phyloP scores from a whole-genome alignment of 1,140 invertebrate genomes.

The Polypedilum pembai region DNA sequence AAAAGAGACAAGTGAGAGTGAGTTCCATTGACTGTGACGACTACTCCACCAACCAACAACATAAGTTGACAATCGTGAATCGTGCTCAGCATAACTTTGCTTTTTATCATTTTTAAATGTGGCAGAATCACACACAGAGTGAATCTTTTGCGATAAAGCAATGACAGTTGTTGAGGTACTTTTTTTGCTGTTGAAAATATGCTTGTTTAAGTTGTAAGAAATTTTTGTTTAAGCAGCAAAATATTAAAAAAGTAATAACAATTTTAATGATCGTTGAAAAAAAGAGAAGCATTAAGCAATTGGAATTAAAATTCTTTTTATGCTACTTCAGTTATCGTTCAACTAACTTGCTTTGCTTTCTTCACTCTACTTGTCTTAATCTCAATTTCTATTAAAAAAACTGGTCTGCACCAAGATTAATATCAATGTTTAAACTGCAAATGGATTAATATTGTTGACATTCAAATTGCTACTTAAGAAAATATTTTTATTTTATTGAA shows the following conservation, averaged over 20 bases:
- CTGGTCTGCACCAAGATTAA: too few relatives aligned
- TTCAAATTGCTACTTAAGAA: too few relatives aligned
- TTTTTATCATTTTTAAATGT: conserved; percentile 13
- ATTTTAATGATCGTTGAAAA: not conserved
- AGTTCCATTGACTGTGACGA: too few relatives aligned
- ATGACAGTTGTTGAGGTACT: not conserved
- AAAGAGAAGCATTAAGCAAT: not conserved
- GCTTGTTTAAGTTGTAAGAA: not conserved
- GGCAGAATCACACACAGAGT: not conserved
- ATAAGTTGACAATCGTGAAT: conserved; percentile 12
- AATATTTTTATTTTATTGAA: too few relatives aligned
- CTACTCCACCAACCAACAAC: not conserved
- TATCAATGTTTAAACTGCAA: too few relatives aligned
- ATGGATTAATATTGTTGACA: too few relatives aligned
- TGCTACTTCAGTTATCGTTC: too few relatives aligned
- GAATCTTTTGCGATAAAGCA: conserved; percentile 12
- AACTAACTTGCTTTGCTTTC: too few relatives aligned
- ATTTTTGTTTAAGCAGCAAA: not conserved
- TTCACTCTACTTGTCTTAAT: too few relatives aligned
- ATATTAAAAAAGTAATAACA: not conserved
- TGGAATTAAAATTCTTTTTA: not conserved
- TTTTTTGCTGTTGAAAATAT: not conserved
- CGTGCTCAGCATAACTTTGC: not conserved
- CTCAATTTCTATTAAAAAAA: too few relatives aligned
- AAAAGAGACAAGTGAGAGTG: too few relatives aligned